Conservation (phyloP, 2,113 vertebrate species). For the Platysternon megacephalum region DNA sequence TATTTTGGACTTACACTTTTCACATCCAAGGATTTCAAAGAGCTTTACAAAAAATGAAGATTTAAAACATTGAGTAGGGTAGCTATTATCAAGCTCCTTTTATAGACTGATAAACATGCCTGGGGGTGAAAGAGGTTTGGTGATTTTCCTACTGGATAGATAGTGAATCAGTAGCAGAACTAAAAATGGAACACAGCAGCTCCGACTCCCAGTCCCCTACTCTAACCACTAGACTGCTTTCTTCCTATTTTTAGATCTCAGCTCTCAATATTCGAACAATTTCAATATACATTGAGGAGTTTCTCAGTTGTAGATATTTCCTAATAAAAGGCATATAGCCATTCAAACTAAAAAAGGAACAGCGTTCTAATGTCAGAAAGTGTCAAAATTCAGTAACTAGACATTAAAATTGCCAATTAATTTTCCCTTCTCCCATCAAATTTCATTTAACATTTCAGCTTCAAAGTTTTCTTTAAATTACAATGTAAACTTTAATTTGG, state of each 20-base stretch:
- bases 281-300: background rate
- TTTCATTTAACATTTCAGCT: no score
- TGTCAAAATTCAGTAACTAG: no score
- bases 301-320: background rate
- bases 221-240: background rate
- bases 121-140: rapidly evolving
- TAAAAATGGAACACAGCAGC: background rate
- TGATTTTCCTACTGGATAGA: background rate
- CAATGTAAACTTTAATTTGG: no score
- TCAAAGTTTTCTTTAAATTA: no score
- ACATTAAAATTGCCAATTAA: no score
- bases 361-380: no score
- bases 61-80: background rate
- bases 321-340: no score
- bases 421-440: no score
- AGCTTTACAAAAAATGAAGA: background rate
- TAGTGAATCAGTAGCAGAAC: background rate
- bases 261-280: background rate
- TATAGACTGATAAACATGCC: background rate
- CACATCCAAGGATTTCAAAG: background rate
- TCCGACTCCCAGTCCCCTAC: no score
- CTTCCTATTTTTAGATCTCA: background rate
- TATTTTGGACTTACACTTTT: background rate
- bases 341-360: no score
- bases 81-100: background rate